Percentiles rank a stretch among this genome's conserved stretches.
Conservation (phyloP, 2,113 vertebrate genomes). For the Ciconia stormi region DNA sequence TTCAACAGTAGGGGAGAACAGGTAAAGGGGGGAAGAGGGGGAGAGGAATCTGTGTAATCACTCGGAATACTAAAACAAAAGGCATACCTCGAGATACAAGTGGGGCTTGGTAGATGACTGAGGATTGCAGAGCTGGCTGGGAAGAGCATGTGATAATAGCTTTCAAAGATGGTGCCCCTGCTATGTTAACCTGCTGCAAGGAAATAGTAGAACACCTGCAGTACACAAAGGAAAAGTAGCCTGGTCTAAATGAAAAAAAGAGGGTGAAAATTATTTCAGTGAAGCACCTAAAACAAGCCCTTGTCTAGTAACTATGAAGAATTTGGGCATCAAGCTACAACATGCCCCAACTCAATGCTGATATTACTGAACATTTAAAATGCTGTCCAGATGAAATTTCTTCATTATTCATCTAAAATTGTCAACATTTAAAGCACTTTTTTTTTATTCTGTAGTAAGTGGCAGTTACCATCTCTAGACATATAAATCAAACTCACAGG, state of each 20-base stretch:
- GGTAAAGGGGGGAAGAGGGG: background rate
- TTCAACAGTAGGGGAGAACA: background rate
- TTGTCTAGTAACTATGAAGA: background rate
- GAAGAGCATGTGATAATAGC: conserved; percentile 71
- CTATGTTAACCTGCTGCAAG: conserved; percentile 81
- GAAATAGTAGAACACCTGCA: conserved; percentile 74
- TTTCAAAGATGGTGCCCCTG: conserved; percentile 69
- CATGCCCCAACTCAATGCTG: background rate
- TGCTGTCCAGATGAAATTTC: background rate
- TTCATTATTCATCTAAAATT: background rate
- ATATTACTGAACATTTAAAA: background rate
- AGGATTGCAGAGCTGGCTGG: conserved; percentile 60
- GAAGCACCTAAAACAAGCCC: background rate
- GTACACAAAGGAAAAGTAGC: conserved; percentile 61
- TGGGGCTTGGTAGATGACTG: conserved; percentile 71
- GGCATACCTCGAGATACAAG: conserved; percentile 76
- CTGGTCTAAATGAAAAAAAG: conserved; percentile 58
- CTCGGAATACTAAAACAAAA: background rate
- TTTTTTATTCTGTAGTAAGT: background rate
- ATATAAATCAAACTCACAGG: background rate
- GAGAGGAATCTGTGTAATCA: background rate
- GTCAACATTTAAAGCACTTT: background rate
- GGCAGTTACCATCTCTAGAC: background rate
- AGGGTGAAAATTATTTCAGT: background rate
- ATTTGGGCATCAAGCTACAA: background rate